Percentiles rank a stretch among this genome's conserved stretches.
Evolutionary conservation across 2,888 invertebrate genomes (phyloP).

Genomic region (Nesidiocoris tenuis): DNA sequence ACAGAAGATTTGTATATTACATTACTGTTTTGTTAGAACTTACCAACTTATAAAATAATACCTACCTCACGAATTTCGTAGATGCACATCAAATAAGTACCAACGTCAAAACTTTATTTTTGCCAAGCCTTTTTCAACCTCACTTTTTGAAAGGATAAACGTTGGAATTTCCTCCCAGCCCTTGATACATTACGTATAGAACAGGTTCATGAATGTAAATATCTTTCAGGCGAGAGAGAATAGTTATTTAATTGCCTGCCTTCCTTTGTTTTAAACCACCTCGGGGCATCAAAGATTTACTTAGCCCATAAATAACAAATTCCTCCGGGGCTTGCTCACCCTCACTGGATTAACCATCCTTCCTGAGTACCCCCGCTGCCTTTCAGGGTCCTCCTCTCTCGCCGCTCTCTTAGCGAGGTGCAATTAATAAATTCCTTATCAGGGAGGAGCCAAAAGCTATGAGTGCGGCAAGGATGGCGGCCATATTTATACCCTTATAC

Average conservation of each 20-base stretch:
- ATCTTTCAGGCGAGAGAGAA: neutral
- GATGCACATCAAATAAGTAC: no score
- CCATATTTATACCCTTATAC: neutral
- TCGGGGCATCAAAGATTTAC: conserved; percentile 4
- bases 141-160: no score
- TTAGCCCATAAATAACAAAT: conserved; percentile 9
- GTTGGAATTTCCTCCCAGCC: no score
- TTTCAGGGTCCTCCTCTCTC: neutral
- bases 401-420: conserved; percentile 6
- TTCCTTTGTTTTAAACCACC: neutral
- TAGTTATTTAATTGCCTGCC: neutral
- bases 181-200: neutral
- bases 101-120: no score
- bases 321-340: neutral
- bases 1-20: no score
- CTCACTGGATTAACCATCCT: conserved; percentile 1
- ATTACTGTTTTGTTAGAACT: no score
- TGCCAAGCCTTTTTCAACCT: no score
- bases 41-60: no score
- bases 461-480: neutral
- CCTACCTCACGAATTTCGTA: no score
- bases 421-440: conserved; percentile 16
- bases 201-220: neutral
- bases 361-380: neutral
- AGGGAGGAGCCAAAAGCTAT: conserved; percentile 2